Conservation (phyloP, 2,888 invertebrate genomes). For the Tricholauxania praeusta region DNA sequence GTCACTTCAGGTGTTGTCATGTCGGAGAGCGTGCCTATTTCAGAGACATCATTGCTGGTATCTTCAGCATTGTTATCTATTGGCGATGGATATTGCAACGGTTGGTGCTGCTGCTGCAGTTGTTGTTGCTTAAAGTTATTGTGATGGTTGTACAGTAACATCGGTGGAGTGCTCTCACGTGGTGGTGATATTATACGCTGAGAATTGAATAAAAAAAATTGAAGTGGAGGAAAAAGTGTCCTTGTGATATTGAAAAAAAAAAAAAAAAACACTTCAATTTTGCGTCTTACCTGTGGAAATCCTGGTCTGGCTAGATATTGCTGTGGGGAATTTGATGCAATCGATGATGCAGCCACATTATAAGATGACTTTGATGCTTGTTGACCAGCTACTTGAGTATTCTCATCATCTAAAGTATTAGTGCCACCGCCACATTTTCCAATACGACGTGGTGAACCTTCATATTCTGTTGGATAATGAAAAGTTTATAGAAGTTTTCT, state of each 20-base stretch:
- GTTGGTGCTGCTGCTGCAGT: slow-evolving; percentile 47
- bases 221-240: slow-evolving; percentile 4
- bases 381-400: slow-evolving; percentile 26
- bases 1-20: slow-evolving; percentile 65
- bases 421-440: slow-evolving; percentile 70
- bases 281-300: slow-evolving; percentile 77
- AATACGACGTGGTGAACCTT: slow-evolving; percentile 88
- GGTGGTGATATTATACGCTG: slow-evolving; percentile 65
- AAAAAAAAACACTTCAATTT: not conserved
- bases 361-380: slow-evolving; percentile 38
- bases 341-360: slow-evolving; percentile 71
- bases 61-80: slow-evolving; percentile 66
- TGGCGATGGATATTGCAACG: slow-evolving; percentile 50
- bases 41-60: slow-evolving; percentile 68
- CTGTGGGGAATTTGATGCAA: slow-evolving; percentile 69
- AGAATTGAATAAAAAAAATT: slow-evolving; percentile 25
- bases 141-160: slow-evolving; percentile 49
- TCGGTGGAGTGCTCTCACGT: slow-evolving; percentile 60
- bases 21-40: slow-evolving; percentile 68
- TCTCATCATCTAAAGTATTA: slow-evolving; percentile 18
- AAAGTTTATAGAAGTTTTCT: not conserved
- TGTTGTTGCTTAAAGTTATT: slow-evolving; percentile 48
- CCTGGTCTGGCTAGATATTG: slow-evolving; percentile 86
- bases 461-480: slow-evolving; percentile 78
- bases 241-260: not conserved